Evolutionary conservation across 2,888 invertebrate genomes (phyloP).

Genomic region (Chrysolina haemoptera): DNA sequence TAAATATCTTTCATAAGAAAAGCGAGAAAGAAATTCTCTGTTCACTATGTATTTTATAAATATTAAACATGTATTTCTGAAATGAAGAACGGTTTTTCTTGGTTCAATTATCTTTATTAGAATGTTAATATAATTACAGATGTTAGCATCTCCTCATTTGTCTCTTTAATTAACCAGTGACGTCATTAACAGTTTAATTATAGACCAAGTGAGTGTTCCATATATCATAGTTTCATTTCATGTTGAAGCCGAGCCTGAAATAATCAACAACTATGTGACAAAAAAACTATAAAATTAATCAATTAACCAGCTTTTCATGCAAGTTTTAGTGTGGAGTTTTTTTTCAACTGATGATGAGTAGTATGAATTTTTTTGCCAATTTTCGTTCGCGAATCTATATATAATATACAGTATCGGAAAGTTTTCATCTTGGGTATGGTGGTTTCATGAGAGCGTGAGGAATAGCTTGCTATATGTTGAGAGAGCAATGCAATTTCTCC

Average conservation of each 20-base stretch:
- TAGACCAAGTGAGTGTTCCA: conserved; percentile 26
- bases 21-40: background rate
- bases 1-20: no score
- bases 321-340: background rate
- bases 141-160: conserved; percentile 45
- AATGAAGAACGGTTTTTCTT: background rate
- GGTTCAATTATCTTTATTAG: conserved; percentile 52
- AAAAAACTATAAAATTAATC: background rate
- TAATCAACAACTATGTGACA: background rate
- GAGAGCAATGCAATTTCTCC: no score
- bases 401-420: no score
- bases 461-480: no score
- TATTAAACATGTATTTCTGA: background rate
- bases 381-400: no score
- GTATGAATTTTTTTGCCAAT: no score
- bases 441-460: no score
- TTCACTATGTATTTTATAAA: background rate
- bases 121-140: conserved; percentile 57
- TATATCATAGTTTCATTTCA: conserved; percentile 24
- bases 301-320: background rate
- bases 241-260: background rate
- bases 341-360: no score
- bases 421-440: no score
- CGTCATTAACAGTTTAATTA: conserved; percentile 53
- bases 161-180: conserved; percentile 55